Conservation (phyloP, 1,140 invertebrate species). For the Parapsyche elsis region DNA sequence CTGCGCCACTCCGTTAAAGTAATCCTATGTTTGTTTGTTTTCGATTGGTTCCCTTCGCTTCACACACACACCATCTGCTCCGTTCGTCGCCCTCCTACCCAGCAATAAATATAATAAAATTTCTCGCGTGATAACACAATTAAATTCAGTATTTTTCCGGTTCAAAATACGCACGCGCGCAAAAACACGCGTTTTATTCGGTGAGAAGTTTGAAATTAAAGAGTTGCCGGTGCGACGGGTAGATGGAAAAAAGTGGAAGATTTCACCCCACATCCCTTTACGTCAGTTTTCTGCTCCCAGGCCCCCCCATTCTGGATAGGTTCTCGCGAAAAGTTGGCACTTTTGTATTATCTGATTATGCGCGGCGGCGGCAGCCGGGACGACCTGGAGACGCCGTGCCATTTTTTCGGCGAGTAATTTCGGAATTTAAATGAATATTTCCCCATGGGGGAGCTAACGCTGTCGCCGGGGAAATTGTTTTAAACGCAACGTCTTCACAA, state of each 20-base stretch:
- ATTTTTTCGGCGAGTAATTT: constrained; percentile 40
- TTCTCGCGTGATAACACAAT: no score
- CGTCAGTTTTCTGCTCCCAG: no score
- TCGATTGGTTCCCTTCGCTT: no score
- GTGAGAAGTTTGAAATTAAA: neutral
- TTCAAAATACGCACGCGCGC: neutral
- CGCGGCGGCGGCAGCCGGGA: constrained; percentile 9
- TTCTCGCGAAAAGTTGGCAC: constrained; percentile 17
- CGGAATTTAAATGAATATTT: constrained; percentile 44
- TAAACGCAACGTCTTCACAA: constrained; percentile 42
- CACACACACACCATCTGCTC: no score
- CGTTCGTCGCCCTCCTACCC: no score
- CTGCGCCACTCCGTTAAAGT: no score
- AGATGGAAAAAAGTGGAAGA: no score
- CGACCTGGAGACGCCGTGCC: neutral
- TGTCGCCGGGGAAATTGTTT: constrained; percentile 39
- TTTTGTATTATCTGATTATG: constrained; percentile 38
- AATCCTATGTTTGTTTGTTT: no score
- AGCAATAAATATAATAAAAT: no score
- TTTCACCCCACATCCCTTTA: no score
- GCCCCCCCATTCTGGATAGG: neutral
- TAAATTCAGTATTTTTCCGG: no score
- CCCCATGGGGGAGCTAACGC: constrained; percentile 18
- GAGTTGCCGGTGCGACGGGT: neutral
- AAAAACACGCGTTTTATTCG: neutral